A percentile compares a stretch with the other conserved stretches of the same genome.
These are phyloP conservation scores for Drepanosiphum platanoidis DNA, from an alignment of 2,888 invertebrate species.

Conservation along the genomic window DNA sequence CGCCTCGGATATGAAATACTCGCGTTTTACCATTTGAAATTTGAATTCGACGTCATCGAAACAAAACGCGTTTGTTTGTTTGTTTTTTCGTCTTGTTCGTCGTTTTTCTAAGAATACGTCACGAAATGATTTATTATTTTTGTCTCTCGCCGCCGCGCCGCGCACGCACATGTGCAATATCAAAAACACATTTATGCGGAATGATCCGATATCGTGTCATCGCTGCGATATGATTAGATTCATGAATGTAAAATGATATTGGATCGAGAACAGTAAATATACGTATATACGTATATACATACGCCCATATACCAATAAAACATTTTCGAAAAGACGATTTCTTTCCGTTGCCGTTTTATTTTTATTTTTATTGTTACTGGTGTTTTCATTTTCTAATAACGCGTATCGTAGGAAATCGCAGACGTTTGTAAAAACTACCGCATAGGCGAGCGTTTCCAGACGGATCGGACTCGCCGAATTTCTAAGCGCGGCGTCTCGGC, in stretches of 20 bases:
- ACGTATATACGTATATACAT: neutral
- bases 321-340: neutral
- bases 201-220: conserved; percentile 3
- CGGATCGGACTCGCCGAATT: no score
- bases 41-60: neutral
- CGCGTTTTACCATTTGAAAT: neutral
- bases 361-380: neutral
- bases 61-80: neutral
- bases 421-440: no score
- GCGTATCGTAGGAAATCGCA: neutral
- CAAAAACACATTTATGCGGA: conserved; percentile 4
- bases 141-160: neutral
- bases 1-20: neutral
- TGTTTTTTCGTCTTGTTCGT: no score
- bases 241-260: conserved; percentile 18
- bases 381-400: neutral
- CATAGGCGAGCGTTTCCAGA: no score
- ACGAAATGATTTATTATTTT: conserved; percentile 29
- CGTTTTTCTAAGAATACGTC: conserved; percentile 13
- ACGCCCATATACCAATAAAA: neutral
- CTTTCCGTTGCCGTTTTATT: neutral
- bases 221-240: neutral
- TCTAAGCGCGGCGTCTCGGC: no score
- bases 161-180: neutral
- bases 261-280: neutral